Base-by-base conservation (phyloP, 1,140 invertebrate species). In the Bombus sylvicola region DNA sequence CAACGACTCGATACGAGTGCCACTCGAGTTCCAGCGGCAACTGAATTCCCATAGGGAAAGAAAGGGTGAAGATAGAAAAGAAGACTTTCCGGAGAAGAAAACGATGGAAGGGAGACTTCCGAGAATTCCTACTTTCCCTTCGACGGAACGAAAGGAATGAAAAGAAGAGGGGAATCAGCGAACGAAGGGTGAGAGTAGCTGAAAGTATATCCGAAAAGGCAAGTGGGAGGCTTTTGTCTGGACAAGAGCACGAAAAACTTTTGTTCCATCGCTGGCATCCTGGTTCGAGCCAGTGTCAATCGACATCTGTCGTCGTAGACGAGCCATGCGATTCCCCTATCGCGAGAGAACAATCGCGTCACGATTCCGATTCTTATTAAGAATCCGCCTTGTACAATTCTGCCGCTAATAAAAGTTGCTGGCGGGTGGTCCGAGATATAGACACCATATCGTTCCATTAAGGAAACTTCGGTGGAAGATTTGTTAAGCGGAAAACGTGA, bases 161-260 rank as follows among this genome's bases (percentile, higher is more conserved):
- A 68, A 79, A 37, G 83, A 79, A 59, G 83, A 64, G 59, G 31
- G 69, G 69, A 79, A 72, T 53, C 34, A 31, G 34, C 12, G 8
- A 28, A 25, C 59, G 12, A 28, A 18, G n/a, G 34, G 37, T n/a
- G 69, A 43, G 39, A 37, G 37, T 79, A 79, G 69, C 85, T 76
- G 43, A 81, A 87, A 89, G 66, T 87, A 83, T 89, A 89, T 90
- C 80, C 88, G 85, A 90, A 89, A 89, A 87, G 81, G 74, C 64
- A 81, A 81, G 68, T 64, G 69, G 81, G 31, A 57, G 62, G 39
- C 75, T 59, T 71, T 84, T 84, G 82, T 84, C 66, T 53, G 37
- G 64, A 64, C 59, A n/a, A 69, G 69, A 81, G 64, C 28, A 75
- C 47, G 80, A 34, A 69, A 81, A 82, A 74, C 66, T 89, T 87